These are phyloP conservation scores for Hipposideros larvatus DNA, from an alignment of 2,797 vertebrate genomes.

Conservation along the genomic window DNA sequence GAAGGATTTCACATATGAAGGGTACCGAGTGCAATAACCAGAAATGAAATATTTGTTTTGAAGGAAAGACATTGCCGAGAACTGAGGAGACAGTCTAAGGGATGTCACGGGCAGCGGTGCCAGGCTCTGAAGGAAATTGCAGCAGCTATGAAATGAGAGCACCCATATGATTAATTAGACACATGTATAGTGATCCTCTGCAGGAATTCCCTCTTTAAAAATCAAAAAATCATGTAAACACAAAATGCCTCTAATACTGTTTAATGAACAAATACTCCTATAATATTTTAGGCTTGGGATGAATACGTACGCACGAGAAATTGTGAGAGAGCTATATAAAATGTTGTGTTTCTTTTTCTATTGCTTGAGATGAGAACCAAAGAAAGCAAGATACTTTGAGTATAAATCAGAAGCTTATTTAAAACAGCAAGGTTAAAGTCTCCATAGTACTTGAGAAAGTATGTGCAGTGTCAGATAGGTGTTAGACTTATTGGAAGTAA, in stretches of 20 bases:
- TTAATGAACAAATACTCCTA: not conserved
- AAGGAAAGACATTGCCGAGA: not conserved
- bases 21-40: not conserved
- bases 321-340: not conserved
- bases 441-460: not conserved
- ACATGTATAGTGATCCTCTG: not conserved
- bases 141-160: not conserved
- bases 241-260: not conserved
- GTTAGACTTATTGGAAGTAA: too few species aligned
- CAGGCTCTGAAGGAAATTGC: not conserved
- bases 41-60: not conserved
- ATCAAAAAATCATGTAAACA: not conserved
- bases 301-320: not conserved
- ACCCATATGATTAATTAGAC: too few species aligned
- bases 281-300: not conserved
- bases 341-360: not conserved
- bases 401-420: constrained; percentile 13
- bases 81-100: not conserved
- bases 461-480: not conserved
- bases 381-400: constrained; percentile 1
- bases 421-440: constrained; percentile 24
- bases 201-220: not conserved
- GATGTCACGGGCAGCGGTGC: accelerated
- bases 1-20: not conserved
- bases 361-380: not conserved